Evolutionary conservation across 2,797 vertebrate genomes (phyloP).

Genomic region (Myotis pilosus): DNA sequence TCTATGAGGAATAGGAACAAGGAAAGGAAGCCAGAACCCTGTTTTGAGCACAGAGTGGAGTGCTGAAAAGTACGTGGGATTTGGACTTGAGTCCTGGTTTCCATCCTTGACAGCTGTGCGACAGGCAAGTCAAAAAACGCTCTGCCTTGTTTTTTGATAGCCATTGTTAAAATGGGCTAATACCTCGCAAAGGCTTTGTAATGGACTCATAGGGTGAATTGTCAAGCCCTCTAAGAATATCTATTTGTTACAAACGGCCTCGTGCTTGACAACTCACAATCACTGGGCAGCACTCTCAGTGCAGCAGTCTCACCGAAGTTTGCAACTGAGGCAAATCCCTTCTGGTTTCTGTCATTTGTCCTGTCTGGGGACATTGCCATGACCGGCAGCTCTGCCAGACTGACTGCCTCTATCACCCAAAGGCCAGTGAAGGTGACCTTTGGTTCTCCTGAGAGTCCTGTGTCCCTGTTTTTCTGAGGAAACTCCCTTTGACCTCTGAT

Average conservation of each 20-base stretch:
- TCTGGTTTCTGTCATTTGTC: constrained; percentile 4
- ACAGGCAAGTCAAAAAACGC: background rate
- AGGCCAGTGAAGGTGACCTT: constrained; percentile 11
- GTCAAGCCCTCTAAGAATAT: background rate
- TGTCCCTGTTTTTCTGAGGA: constrained; percentile 70
- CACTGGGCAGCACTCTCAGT: background rate
- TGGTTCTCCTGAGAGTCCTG: background rate
- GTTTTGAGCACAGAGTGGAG: background rate
- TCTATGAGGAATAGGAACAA: background rate
- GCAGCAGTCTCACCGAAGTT: background rate
- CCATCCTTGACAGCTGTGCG: background rate
- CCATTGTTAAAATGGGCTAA: background rate
- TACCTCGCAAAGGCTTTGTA: background rate
- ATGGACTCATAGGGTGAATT: background rate
- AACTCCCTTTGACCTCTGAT: constrained; percentile 22
- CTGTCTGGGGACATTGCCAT: background rate
- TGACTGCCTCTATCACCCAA: background rate
- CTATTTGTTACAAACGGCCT: background rate
- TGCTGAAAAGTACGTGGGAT: background rate
- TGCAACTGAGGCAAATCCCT: background rate
- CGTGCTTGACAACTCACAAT: background rate
- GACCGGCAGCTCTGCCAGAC: background rate
- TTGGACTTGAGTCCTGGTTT: background rate
- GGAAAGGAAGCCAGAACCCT: background rate
- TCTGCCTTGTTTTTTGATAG: background rate